Conservation (phyloP, 2,113 vertebrate genomes). For the Greenwoodochromis staneri region DNA sequence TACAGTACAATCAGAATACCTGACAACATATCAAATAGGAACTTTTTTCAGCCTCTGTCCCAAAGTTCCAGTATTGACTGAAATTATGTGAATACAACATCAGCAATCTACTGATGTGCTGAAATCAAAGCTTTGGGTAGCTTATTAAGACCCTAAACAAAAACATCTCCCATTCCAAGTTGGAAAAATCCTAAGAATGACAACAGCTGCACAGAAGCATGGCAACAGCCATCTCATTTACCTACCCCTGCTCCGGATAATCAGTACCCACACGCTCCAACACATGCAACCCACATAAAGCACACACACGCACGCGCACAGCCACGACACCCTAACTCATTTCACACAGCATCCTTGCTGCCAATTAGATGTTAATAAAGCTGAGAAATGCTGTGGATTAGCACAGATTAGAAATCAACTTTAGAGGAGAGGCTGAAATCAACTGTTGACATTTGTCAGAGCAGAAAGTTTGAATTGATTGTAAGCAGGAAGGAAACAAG, state of each 20-base stretch:
- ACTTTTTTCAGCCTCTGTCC: not conserved
- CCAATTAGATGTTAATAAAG: conserved; percentile 21
- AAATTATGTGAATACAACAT: not conserved
- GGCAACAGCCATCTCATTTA: conserved; percentile 53
- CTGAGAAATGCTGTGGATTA: not conserved
- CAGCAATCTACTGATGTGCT: not conserved
- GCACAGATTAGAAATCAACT: conserved; percentile 2
- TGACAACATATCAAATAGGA: not conserved
- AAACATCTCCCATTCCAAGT: conserved; percentile 9
- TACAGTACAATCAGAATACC: not conserved
- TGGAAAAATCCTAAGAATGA: conserved; percentile 18
- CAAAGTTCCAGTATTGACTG: not conserved
- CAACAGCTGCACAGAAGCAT: conserved; percentile 38
- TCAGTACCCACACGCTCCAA: conserved; percentile 36
- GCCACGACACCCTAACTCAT: not conserved
- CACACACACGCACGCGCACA: not conserved
- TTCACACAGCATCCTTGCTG: not conserved
- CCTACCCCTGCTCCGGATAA: conserved; percentile 52
- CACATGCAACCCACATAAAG: not conserved
- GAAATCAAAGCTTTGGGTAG: not conserved
- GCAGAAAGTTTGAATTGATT: conserved; percentile 2
- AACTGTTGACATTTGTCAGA: conserved; percentile 21
- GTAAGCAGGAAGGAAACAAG: not conserved
- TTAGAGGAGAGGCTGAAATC: not conserved
- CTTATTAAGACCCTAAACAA: not conserved